Evolutionary conservation across 2,797 vertebrate species (phyloP).

Genomic region (Bovichtus variegatus): DNA sequence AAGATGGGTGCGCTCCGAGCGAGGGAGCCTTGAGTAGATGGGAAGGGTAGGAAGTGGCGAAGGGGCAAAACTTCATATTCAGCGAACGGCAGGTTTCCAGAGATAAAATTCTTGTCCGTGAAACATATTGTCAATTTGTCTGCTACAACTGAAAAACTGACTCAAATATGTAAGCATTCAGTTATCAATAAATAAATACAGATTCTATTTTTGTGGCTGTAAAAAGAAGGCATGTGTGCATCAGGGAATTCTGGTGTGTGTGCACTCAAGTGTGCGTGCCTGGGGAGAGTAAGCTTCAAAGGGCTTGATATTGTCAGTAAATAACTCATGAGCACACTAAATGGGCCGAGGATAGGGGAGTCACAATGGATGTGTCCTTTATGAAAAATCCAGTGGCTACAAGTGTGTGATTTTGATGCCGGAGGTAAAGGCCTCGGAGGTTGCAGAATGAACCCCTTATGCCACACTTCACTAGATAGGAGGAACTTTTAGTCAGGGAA

Average conservation of each 20-base stretch:
- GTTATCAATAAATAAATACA: conserved; percentile 58
- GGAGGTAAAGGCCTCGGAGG: conserved; percentile 39
- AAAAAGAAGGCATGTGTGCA: conserved; percentile 22
- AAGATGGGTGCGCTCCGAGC: too few relatives aligned
- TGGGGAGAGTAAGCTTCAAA: conserved; percentile 31
- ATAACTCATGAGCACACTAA: conserved; percentile 80
- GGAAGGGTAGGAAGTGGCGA: too few relatives aligned
- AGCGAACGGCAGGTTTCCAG: not conserved
- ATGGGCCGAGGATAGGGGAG: conserved; percentile 57
- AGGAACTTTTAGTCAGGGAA: conserved; percentile 19
- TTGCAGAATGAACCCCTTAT: conserved; percentile 23
- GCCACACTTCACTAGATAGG: conserved; percentile 15
- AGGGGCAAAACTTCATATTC: not conserved
- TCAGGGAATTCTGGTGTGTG: conserved; percentile 1
- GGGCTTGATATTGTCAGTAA: conserved; percentile 65
- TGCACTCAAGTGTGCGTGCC: conserved; percentile 1
- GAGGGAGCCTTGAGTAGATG: too few relatives aligned
- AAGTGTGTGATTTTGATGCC: conserved; percentile 54
- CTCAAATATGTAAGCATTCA: conserved; percentile 21
- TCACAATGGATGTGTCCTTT: conserved; percentile 71
- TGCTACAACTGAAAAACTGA: conserved; percentile 1
- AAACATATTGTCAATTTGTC: conserved; percentile 17
- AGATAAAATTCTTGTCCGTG: not conserved
- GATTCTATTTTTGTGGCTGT: conserved; percentile 49
- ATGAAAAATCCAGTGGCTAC: conserved; percentile 78